These are phyloP conservation scores for Merluccius polli DNA, from an alignment of 2,797 vertebrate genomes.

Conservation along the genomic window DNA sequence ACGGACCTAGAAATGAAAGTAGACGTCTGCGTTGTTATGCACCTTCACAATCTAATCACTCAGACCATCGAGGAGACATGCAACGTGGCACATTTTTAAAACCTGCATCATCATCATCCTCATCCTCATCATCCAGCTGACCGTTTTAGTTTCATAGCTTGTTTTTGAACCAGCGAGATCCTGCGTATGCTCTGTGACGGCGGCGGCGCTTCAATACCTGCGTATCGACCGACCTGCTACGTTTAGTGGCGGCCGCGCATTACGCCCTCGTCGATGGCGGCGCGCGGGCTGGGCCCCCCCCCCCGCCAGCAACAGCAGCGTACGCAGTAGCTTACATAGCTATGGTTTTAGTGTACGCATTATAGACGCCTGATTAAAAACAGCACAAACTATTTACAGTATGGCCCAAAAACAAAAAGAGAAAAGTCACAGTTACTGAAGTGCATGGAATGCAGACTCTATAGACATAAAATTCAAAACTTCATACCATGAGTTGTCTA, in stretches of 20 bases:
- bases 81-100: constrained; percentile 8
- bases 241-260: constrained; percentile 25
- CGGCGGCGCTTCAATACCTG: constrained; percentile 37
- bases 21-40: constrained; percentile 38
- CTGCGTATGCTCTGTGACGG: constrained; percentile 38
- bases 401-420: constrained; percentile 64
- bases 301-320: constrained; percentile 70
- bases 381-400: constrained; percentile 76
- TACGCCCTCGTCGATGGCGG: constrained; percentile 39
- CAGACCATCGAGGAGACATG: constrained; percentile 13
- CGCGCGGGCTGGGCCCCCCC: constrained; percentile 34
- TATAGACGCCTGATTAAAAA: constrained; percentile 75
- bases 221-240: constrained; percentile 22
- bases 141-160: constrained; percentile 26
- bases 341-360: constrained; percentile 74
- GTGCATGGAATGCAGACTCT: constrained; percentile 79
- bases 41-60: constrained; percentile 36
- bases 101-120: constrained; percentile 32
- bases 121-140: constrained; percentile 45
- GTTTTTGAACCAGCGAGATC: constrained; percentile 29
- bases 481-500: constrained; percentile 70
- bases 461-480: constrained; percentile 75
- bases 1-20: constrained; percentile 12
- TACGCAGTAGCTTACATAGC: constrained; percentile 84
- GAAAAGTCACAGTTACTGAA: constrained; percentile 78